Conservation (phyloP, 2,888 invertebrate species). For the Flabesymbios commensalis region DNA sequence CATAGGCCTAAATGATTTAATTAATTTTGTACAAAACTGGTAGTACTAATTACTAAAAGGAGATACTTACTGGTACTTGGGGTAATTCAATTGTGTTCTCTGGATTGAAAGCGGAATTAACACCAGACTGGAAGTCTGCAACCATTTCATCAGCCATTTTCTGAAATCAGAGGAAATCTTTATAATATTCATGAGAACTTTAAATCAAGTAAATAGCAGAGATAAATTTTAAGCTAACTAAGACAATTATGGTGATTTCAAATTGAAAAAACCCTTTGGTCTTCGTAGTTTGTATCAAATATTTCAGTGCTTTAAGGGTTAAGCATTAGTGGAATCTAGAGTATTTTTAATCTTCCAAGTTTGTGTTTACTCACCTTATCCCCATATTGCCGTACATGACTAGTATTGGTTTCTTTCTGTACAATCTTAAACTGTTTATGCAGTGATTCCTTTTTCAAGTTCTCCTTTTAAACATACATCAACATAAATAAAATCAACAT, state of each 20-base stretch:
- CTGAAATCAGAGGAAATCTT: no score
- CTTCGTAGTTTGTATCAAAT: no score
- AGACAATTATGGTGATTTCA: no score
- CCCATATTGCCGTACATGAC: slow-evolving; percentile 68
- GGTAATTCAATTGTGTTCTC: not conserved
- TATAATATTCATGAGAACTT: no score
- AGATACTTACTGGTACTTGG: slow-evolving; percentile 17
- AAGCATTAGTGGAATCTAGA: not conserved
- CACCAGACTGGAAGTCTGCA: slow-evolving; percentile 11
- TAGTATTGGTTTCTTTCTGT: slow-evolving; percentile 66
- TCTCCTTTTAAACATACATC: slow-evolving; percentile 57
- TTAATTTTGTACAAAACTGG: not conserved
- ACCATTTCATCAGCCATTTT: slow-evolving; percentile 9
- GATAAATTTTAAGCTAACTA: not conserved
- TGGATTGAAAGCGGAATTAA: not conserved
- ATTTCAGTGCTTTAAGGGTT: not conserved
- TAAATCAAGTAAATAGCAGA: not conserved
- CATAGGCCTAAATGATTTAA: not conserved
- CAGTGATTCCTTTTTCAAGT: slow-evolving; percentile 64
- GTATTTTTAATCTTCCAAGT: not conserved
- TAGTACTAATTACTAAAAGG: not conserved
- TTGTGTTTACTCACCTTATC: slow-evolving; percentile 54
- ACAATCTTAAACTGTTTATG: slow-evolving; percentile 65
- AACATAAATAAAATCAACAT: not conserved
- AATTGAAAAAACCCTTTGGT: no score